Evolutionary conservation across 2,797 vertebrate genomes (phyloP).

Genomic region (Poeciliopsis gracilis): DNA sequence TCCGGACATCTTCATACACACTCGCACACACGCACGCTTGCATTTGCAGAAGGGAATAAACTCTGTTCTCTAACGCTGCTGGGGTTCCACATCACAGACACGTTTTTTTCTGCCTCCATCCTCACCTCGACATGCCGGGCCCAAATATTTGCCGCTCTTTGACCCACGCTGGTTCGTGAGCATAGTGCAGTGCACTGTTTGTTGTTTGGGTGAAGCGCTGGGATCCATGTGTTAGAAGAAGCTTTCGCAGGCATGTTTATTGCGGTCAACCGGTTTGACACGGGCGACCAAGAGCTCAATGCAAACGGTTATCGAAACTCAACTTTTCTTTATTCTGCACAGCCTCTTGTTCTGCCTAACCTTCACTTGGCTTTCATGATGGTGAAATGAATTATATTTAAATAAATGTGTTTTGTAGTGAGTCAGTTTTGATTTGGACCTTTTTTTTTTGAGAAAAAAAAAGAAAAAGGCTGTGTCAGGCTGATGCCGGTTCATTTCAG

Average conservation of each 20-base stretch:
- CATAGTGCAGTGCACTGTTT: constrained; percentile 37
- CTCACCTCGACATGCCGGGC: constrained; percentile 35
- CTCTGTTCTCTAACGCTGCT: constrained; percentile 62
- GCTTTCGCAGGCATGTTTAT: constrained; percentile 44
- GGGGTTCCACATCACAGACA: constrained; percentile 54
- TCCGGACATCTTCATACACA: constrained; percentile 50
- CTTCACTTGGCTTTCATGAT: constrained; percentile 32
- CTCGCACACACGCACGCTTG: constrained; percentile 13
- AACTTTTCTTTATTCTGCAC: constrained; percentile 18
- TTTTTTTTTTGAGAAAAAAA: not conserved
- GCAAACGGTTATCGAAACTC: constrained; percentile 25
- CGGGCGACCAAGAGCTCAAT: constrained; percentile 25
- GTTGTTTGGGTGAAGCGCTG: constrained; percentile 46
- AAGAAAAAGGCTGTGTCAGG: not conserved
- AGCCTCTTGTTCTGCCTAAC: constrained; percentile 7
- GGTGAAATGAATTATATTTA: constrained; percentile 18
- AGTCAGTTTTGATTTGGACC: constrained; percentile 19
- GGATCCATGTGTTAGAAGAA: constrained; percentile 44
- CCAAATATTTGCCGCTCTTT: constrained; percentile 45
- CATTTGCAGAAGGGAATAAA: constrained; percentile 72
- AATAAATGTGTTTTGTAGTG: constrained; percentile 3
- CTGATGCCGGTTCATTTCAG: constrained; percentile 10
- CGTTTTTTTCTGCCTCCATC: constrained; percentile 57
- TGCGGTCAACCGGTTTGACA: constrained; percentile 48
- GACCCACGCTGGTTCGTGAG: constrained; percentile 38